Evolutionary conservation across 2,888 invertebrate genomes (phyloP).

Genomic region (Melanostoma mellinum): DNA sequence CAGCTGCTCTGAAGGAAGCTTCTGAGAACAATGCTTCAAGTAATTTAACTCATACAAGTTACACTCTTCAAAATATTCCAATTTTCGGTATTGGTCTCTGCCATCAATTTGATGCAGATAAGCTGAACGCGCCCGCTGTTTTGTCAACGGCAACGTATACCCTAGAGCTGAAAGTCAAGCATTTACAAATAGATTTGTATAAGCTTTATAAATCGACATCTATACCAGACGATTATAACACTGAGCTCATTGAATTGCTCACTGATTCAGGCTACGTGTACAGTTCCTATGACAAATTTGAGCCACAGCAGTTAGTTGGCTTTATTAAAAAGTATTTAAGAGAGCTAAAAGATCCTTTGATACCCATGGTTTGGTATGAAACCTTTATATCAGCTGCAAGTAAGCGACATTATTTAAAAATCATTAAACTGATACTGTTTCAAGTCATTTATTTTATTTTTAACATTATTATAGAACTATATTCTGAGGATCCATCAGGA

Average conservation of each 20-base stretch:
- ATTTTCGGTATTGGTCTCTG: conserved; percentile 88
- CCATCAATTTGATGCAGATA: conserved; percentile 83
- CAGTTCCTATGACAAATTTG: conserved; percentile 47
- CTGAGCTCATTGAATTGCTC: conserved; percentile 77
- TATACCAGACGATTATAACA: conserved; percentile 84
- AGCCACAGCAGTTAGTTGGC: conserved; percentile 77
- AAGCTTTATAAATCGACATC: conserved; percentile 84
- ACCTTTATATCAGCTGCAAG: conserved; percentile 85
- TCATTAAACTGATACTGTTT: neutral
- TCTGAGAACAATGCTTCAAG: conserved; percentile 78
- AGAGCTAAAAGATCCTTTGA: conserved; percentile 89
- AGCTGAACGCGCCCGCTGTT: conserved; percentile 84
- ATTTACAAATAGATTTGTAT: conserved; percentile 84
- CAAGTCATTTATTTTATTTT: neutral
- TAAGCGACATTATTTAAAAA: conserved; percentile 42
- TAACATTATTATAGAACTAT: conserved; percentile 51
- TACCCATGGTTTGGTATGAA: conserved; percentile 89
- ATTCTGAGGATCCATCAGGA: conserved; percentile 83
- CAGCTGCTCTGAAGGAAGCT: conserved; percentile 85
- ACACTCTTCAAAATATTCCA: conserved; percentile 74
- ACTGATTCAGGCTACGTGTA: conserved; percentile 18
- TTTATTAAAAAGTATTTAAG: conserved; percentile 88
- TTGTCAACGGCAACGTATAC: conserved; percentile 85
- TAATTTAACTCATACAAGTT: conserved; percentile 40
- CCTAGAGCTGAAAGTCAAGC: conserved; percentile 82